phyloP scores from a whole-genome alignment of 2,113 vertebrate genomes.

The Piaya cayana region DNA sequence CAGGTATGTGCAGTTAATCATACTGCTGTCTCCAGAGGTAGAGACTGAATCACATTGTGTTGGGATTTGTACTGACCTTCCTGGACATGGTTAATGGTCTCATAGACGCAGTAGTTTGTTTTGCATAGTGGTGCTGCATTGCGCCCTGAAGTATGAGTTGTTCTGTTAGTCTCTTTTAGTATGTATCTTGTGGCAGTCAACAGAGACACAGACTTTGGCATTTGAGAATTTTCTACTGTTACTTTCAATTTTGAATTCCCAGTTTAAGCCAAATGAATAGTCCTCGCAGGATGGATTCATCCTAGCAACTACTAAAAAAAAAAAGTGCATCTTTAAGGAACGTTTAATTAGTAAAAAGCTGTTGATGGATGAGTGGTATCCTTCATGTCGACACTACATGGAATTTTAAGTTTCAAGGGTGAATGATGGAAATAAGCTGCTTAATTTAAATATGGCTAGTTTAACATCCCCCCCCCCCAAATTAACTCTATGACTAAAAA shows the following conservation, averaged over 20 bases:
- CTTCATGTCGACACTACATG: not conserved
- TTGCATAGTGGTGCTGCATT: not conserved
- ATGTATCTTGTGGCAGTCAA: fast-evolving
- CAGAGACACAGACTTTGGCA: not conserved
- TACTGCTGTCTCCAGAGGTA: fast-evolving
- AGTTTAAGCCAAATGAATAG: not conserved
- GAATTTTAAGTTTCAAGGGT: not conserved
- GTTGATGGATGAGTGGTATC: not conserved
- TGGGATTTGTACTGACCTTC: fast-evolving
- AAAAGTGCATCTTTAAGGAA: not conserved
- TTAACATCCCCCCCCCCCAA: not conserved
- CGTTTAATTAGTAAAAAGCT: not conserved
- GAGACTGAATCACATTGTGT: not conserved
- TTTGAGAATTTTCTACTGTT: not conserved
- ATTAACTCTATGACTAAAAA: not conserved
- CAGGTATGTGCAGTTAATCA: fast-evolving
- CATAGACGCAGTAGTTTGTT: fast-evolving
- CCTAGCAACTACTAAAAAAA: not conserved
- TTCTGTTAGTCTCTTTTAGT: fast-evolving
- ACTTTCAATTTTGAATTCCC: not conserved
- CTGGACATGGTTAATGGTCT: fast-evolving
- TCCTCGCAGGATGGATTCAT: not conserved
- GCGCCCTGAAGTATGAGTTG: not conserved
- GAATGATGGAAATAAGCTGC: not conserved
- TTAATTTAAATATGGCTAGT: not conserved